Base-by-base conservation (phyloP, 1,140 invertebrate genomes). In the Lasioglossum baleicum region DNA sequence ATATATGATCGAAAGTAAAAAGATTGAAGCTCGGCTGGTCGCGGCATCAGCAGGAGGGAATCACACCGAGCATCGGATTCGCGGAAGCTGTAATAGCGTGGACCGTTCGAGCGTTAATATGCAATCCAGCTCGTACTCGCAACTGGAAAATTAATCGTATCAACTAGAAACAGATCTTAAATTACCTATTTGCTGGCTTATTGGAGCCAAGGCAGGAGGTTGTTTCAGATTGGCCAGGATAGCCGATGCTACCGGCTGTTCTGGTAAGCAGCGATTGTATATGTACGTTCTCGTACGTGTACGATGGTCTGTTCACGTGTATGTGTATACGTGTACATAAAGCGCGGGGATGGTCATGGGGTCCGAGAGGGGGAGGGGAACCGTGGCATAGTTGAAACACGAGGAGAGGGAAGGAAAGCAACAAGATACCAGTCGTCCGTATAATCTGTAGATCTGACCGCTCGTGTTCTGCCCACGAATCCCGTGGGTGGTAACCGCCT, bases 371-470 rank as follows among this genome's bases (percentile, higher is more conserved):
- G 64, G 56, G 26, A 48, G 44, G 10, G 44, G 10, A 11, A 48
- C 44, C 44, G 8, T 48, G 44, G 48, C 48, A 63, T 70, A 71
- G 66, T 68, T 60, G 72, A 70, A 64, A 67, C 65, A 56, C 61
- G 65, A 15, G 22, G 64, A 56, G 65, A 11, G 60, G 61, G 73
- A 71, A 64, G 67, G 68, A 68, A 42, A 51, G 81, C 58, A 70
- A 80, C 84, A 80, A 83, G 74, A 81, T 86, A 85, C 76, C 80
- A 75, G 76, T 75, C 70, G 80, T 78, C 73, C 75, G 73, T 86
- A 77, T 86, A 85, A 86, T 86, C 83, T 85, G 80, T 60, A 82
- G 75, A 86, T 86, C 83, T 80, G 84, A 86, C 83, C 85, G 80
- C 73, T 76, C 83, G 83, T 82, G 80, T 83, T 85, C 83, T 77